Percentiles rank a stretch among this genome's conserved stretches.
Evolutionary conservation across 1,140 invertebrate species (phyloP).

Genomic region (Danaus plexippus): DNA sequence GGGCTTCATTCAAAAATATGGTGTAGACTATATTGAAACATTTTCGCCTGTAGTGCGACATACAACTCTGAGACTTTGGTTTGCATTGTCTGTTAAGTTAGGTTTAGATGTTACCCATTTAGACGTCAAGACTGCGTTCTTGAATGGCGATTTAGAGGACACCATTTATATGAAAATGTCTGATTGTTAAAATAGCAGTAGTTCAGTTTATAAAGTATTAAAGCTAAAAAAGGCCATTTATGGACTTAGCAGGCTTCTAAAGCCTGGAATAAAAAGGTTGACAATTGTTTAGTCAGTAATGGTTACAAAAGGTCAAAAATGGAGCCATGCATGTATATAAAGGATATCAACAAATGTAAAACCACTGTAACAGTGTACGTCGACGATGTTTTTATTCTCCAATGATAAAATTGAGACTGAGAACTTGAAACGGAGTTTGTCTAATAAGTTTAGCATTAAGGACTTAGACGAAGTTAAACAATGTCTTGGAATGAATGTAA

Average conservation of each 20-base stretch:
- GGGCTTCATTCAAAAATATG: slow-evolving; percentile 37
- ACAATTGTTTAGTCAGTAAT: slow-evolving; percentile 23
- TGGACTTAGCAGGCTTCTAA: slow-evolving; percentile 23
- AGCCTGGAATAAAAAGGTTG: slow-evolving; percentile 23
- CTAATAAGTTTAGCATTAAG: background rate
- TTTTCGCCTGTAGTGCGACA: slow-evolving; percentile 46
- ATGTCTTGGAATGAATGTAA: background rate
- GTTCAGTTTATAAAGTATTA: slow-evolving; percentile 13
- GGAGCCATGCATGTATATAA: slow-evolving; percentile 41
- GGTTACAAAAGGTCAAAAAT: slow-evolving; percentile 34
- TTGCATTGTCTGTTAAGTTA: slow-evolving; percentile 39
- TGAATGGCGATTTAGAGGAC: slow-evolving; percentile 53
- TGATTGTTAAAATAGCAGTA: slow-evolving; percentile 6
- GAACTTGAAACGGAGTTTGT: too few relatives aligned
- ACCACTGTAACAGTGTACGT: slow-evolving; percentile 43
- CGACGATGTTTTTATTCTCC: slow-evolving; percentile 47
- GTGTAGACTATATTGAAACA: slow-evolving; percentile 22
- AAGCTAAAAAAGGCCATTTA: slow-evolving; percentile 24
- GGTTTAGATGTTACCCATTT: slow-evolving; percentile 27
- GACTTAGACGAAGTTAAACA: background rate
- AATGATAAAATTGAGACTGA: slow-evolving; percentile 16
- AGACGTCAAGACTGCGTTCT: slow-evolving; percentile 48
- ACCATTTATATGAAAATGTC: slow-evolving; percentile 39
- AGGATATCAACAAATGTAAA: slow-evolving; percentile 23
- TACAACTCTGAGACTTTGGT: slow-evolving; percentile 43